Conservation (phyloP, 1,140 invertebrate species). For the Pseudomyrmex pallidus region DNA sequence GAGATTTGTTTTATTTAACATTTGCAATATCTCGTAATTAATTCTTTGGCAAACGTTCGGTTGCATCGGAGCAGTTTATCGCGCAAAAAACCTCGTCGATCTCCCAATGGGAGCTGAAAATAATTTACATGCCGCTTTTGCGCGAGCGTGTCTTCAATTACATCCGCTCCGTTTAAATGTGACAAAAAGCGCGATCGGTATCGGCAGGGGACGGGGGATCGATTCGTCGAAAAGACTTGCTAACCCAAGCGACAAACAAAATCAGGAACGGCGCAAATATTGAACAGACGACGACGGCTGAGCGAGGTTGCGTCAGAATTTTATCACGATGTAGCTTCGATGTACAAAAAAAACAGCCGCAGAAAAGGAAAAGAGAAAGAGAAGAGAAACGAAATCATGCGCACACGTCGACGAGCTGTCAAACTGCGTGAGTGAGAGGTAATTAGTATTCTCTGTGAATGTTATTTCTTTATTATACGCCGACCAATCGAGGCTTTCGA, state of each 20-base stretch:
- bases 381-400: background rate
- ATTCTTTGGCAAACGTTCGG: too few species aligned
- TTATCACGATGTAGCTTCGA: background rate
- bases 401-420: background rate
- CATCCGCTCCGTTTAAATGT: background rate
- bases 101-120: background rate
- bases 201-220: background rate
- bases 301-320: background rate
- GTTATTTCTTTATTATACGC: background rate
- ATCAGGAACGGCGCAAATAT: conserved; percentile 35
- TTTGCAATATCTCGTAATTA: too few species aligned
- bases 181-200: background rate
- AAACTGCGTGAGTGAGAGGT: background rate
- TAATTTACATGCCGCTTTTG: background rate
- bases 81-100: too few species aligned
- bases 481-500: background rate
- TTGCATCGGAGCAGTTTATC: too few species aligned
- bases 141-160: background rate
- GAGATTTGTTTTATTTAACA: too few species aligned
- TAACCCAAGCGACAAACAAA: conserved; percentile 14
- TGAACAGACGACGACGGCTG: conserved; percentile 20
- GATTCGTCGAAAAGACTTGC: background rate
- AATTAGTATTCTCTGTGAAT: background rate
- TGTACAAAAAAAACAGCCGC: background rate
- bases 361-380: background rate